Evolutionary conservation across 53 echinoderm and acorn worm species (phyloP), one percentile per base, ranked within the genome.

Genomic region (Holothuria leucospilota): DNA sequence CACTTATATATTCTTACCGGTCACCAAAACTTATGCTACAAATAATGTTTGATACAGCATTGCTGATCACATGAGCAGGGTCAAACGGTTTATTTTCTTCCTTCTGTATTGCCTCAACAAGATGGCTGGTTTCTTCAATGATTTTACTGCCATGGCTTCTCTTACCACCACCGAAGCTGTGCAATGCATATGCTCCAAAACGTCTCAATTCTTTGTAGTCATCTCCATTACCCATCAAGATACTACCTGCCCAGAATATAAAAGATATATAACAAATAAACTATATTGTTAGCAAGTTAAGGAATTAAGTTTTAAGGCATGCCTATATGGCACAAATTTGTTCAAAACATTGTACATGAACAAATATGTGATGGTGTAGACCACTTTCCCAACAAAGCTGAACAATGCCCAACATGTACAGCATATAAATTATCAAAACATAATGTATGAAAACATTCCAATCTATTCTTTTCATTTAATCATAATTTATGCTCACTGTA

Each of bases 111-210:
- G 53, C 78, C 18, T 86, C 85, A 13, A 75, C 84, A 23, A 90
- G 41, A 25, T 85, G 34, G 4, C 85, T 71, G 2, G 94, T 80
- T 68, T 96, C 96, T 18, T 94, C 92, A 61, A 80, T 87, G 65
- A 96, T 94, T 13, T 86, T 62, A 20, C 56, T 34, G 77, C 92
- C 91, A 12, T 89, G 74, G 64, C 94, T 92, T 41, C 83, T 83
- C 85, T 93, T 90, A 39, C 96, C 96, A 77, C 94, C 92, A 66
- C 96, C 96, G 23, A 94, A 94, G 60, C 85, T 92, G 27, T 94
- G 83, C 25, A 96, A 51, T 8, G 96, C 94, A 14, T 78, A 51
- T 61, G 94, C 69, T 29, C 89, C 94, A 56, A 94, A 96, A 18
- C 93, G 93, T 21, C 96, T 93, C 24, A 88, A 73, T 49, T 96